These are phyloP conservation scores for Acromyrmex heyeri DNA, from an alignment of 1,140 invertebrate genomes.

Conservation along the genomic window DNA sequence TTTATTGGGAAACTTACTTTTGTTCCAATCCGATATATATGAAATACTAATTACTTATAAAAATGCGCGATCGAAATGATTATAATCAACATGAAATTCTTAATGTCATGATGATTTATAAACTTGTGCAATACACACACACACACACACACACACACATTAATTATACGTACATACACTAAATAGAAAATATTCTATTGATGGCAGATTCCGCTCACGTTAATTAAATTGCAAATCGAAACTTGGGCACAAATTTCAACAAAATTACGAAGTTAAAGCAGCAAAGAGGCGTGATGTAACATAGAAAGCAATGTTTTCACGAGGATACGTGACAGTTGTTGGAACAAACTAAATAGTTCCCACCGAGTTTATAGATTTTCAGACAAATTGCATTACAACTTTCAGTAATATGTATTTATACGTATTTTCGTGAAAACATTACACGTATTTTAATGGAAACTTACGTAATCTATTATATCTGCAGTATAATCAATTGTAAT, in stretches of 20 bases:
- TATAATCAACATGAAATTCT: not conserved
- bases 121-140: too few relatives aligned
- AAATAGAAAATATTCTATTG: not conserved
- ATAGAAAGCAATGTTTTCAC: not conserved
- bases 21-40: too few relatives aligned
- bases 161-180: not conserved
- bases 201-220: not conserved
- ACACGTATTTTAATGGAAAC: not conserved
- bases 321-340: slow-evolving; percentile 33
- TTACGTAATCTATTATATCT: not conserved
- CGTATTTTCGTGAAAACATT: not conserved
- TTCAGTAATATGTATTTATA: slow-evolving; percentile 13
- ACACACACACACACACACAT: not conserved
- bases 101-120: not conserved
- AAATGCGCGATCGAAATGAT: slow-evolving; percentile 12
- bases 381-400: slow-evolving; percentile 15
- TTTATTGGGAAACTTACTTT: too few relatives aligned
- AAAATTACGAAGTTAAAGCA: slow-evolving; percentile 25
- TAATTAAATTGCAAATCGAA: slow-evolving; percentile 12
- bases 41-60: not conserved
- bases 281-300: slow-evolving; percentile 6
- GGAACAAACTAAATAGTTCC: slow-evolving; percentile 32
- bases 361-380: slow-evolving; percentile 32
- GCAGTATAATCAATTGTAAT: not conserved
- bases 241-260: slow-evolving; percentile 21